phyloP scores from a whole-genome alignment of 2,113 vertebrate genomes.

The Ploceus nigricollis region DNA sequence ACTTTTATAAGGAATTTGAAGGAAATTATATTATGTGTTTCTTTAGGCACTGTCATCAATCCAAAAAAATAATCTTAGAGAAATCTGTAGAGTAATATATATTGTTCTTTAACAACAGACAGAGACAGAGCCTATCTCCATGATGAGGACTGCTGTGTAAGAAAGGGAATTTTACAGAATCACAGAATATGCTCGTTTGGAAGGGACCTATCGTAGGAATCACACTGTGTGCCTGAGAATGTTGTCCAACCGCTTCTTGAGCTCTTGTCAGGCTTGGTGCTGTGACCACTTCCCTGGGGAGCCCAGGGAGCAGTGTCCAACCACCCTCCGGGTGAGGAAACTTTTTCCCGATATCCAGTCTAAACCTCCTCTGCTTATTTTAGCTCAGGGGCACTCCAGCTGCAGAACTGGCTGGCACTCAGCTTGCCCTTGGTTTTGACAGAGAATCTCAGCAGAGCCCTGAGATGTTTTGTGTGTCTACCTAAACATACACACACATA shows the following conservation, averaged over 20 bases:
- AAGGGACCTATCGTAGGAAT: not conserved
- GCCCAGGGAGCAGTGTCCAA: not conserved
- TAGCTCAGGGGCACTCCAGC: not conserved
- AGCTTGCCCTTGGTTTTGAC: not conserved
- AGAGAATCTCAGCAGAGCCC: not conserved
- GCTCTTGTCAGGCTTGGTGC: not conserved
- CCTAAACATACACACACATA: fast-evolving
- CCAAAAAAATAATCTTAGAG: not conserved
- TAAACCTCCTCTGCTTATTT: not conserved
- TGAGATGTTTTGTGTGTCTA: not conserved
- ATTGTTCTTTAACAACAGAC: not conserved
- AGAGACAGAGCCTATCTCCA: not conserved
- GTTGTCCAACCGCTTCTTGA: not conserved
- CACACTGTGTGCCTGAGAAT: not conserved
- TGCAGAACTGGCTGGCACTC: not conserved
- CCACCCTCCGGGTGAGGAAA: not conserved
- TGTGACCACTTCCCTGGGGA: not conserved
- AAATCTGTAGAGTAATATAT: not conserved
- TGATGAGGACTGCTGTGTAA: not conserved
- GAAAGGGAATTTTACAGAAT: not conserved
- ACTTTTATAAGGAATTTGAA: not conserved
- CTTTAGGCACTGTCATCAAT: not conserved
- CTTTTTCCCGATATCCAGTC: not conserved
- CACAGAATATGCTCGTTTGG: not conserved
- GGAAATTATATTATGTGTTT: conserved; percentile 1